These are phyloP conservation scores for Crotalus helleri DNA, from an alignment of 2,113 vertebrate genomes.

Conservation along the genomic window DNA sequence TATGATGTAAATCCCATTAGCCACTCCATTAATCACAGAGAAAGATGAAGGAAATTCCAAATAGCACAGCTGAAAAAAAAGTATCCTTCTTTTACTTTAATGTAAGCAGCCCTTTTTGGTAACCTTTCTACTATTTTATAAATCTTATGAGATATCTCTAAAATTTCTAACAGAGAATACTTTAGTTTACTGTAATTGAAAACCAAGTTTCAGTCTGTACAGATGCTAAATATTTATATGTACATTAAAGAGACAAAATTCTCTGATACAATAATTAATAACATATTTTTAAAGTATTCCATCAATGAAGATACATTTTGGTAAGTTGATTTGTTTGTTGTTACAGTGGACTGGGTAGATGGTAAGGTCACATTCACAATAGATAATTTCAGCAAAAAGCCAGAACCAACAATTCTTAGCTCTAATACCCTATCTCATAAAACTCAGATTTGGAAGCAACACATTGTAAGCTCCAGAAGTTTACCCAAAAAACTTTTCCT, in stretches of 20 bases:
- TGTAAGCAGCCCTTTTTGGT: not conserved
- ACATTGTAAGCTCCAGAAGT: slow-evolving; percentile 32
- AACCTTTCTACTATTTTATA: not conserved
- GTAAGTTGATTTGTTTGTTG: slow-evolving; percentile 11
- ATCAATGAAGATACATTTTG: slow-evolving; percentile 51
- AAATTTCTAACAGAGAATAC: not conserved
- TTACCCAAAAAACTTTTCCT: slow-evolving; percentile 54
- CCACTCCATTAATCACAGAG: not conserved
- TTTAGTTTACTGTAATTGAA: slow-evolving; percentile 42
- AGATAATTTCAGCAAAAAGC: slow-evolving; percentile 46
- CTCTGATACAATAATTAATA: slow-evolving; percentile 49
- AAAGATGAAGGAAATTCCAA: not conserved
- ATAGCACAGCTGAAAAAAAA: not conserved
- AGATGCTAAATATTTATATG: slow-evolving; percentile 42
- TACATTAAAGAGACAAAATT: slow-evolving; percentile 49
- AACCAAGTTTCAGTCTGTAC: not conserved
- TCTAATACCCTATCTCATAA: slow-evolving; percentile 55
- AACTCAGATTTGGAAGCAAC: slow-evolving; percentile 60
- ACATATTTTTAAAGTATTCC: slow-evolving; percentile 49
- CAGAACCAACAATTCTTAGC: slow-evolving; percentile 34
- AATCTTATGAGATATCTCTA: not conserved
- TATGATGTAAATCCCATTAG: not conserved
- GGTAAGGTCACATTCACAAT: slow-evolving; percentile 35
- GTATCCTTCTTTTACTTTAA: not conserved
- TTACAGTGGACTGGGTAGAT: slow-evolving; percentile 40